A percentile compares a stretch with the other conserved stretches of the same genome.
phyloP scores from a whole-genome alignment of 2,113 vertebrate genomes.

The Taurulus bubalis region DNA sequence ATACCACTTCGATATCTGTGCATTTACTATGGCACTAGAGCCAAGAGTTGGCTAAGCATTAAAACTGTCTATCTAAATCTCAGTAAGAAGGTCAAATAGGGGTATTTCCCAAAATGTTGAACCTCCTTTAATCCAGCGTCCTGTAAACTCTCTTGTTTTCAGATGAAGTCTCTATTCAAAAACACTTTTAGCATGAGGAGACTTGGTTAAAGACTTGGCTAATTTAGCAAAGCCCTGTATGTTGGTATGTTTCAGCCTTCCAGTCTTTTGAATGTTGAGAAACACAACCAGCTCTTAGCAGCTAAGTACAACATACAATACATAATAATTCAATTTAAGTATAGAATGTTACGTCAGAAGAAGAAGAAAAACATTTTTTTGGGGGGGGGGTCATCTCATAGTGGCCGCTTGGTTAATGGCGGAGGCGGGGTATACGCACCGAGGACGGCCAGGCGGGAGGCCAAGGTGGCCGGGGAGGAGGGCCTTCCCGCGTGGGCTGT shows the following conservation, averaged over 20 bases:
- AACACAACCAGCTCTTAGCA: not conserved
- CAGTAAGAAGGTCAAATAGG: not conserved
- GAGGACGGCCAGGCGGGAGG: constrained; percentile 92
- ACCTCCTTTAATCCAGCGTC: not conserved
- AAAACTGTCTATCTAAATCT: not conserved
- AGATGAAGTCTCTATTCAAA: not conserved
- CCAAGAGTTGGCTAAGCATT: too few relatives aligned
- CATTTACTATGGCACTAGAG: too few relatives aligned
- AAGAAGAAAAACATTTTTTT: not conserved
- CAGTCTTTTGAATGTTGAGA: too few relatives aligned
- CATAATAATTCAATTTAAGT: not conserved
- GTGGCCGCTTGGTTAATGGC: not conserved
- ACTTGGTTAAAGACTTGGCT: too few relatives aligned
- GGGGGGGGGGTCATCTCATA: not conserved
- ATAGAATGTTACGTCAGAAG: not conserved
- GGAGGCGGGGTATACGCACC: constrained; percentile 81
- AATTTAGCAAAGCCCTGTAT: too few relatives aligned
- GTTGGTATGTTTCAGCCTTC: too few relatives aligned
- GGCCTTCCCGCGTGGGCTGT: constrained; percentile 60
- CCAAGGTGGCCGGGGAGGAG: constrained; percentile 86
- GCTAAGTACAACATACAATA: not conserved
- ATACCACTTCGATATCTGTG: not conserved
- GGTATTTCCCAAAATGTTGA: not conserved
- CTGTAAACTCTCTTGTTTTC: not conserved
- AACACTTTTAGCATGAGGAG: not conserved